Evolutionary conservation across 2,888 invertebrate genomes (phyloP).

Genomic region (Chrysotoxum bicinctum): DNA sequence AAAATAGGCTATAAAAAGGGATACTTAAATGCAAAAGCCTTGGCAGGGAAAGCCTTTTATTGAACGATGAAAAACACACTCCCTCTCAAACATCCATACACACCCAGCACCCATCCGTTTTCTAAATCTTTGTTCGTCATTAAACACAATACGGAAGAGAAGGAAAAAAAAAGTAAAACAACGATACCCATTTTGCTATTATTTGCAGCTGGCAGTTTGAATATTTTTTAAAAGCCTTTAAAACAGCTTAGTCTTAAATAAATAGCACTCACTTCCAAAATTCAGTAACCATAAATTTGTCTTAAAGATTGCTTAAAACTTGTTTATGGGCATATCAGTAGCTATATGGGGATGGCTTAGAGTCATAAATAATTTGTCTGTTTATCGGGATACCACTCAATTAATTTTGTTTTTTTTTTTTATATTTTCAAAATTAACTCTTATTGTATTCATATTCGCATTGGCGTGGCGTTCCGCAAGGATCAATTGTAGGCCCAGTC

Average conservation of each 20-base stretch:
- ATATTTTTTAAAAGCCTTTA: conserved; percentile 10
- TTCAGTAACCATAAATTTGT: not conserved
- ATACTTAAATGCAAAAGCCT: conserved; percentile 21
- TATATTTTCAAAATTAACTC: not conserved
- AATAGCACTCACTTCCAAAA: conserved; percentile 4
- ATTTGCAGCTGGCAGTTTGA: conserved; percentile 27
- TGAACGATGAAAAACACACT: not conserved
- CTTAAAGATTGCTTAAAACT: not conserved
- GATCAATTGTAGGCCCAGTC: too few relatives aligned
- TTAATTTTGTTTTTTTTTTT: not conserved
- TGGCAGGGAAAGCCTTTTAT: not conserved
- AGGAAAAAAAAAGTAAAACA: not conserved
- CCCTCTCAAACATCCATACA: not conserved
- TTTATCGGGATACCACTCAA: conserved; percentile 15
- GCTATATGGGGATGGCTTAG: not conserved
- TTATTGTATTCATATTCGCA: not conserved
- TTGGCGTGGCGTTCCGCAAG: too few relatives aligned
- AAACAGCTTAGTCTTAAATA: conserved; percentile 18
- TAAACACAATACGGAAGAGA: not conserved
- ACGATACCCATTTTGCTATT: not conserved
- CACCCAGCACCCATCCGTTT: not conserved
- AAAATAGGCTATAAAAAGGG: conserved; percentile 19
- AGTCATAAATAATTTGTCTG: not conserved
- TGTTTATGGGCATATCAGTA: conserved; percentile 16
- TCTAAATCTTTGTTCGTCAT: conserved; percentile 17